phyloP scores from a whole-genome alignment of 2,888 invertebrate species.

The Asteroscopus sphinx region DNA sequence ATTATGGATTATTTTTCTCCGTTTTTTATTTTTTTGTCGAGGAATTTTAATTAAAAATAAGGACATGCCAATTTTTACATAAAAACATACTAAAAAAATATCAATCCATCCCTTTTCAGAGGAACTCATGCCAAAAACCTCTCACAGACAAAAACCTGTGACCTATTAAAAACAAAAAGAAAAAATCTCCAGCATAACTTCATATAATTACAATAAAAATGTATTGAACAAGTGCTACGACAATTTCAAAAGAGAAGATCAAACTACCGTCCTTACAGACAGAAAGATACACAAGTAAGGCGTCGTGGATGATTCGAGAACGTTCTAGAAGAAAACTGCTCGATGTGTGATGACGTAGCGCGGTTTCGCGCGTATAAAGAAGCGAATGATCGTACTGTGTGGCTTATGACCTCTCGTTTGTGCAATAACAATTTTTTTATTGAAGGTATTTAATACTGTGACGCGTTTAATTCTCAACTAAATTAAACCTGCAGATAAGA shows the following conservation, averaged over 20 bases:
- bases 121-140: conserved; percentile 39
- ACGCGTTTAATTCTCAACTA: conserved; percentile 22
- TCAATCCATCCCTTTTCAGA: conserved; percentile 30
- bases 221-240: conserved; percentile 75
- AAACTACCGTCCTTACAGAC: conserved; percentile 83
- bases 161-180: conserved; percentile 46
- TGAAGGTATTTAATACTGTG: conserved; percentile 18
- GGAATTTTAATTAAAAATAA: background rate
- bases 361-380: conserved; percentile 43
- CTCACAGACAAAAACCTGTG: conserved; percentile 55
- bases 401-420: conserved; percentile 36
- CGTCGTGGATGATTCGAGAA: conserved; percentile 84
- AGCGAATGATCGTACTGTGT: conserved; percentile 45
- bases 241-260: conserved; percentile 79
- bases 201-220: conserved; percentile 61
- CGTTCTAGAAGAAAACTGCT: conserved; percentile 76
- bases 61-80: background rate
- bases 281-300: conserved; percentile 90
- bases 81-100: background rate
- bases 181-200: conserved; percentile 62
- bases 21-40: no score
- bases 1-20: no score
- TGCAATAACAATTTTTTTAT: conserved; percentile 24
- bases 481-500: no score
- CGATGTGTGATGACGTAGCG: conserved; percentile 59